Base-by-base conservation (phyloP, 2,888 invertebrate species). In the Gastracanthus pulcherrimus region DNA sequence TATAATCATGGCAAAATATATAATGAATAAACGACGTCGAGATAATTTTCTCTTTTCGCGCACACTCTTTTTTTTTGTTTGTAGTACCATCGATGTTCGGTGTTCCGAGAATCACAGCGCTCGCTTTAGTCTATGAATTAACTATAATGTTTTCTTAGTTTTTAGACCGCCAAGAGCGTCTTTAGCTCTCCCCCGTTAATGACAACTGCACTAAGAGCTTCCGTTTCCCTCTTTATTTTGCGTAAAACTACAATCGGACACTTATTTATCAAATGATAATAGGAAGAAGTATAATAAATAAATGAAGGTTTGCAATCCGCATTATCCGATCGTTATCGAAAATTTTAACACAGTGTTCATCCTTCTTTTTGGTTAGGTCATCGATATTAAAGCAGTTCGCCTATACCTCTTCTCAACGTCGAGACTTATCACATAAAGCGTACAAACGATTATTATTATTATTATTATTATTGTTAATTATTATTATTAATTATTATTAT, bases 61-160 rank as follows among this genome's bases (percentile, higher is more conserved):
- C 26, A 69, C 69, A 69, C 7, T 62, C 58, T 51, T 48, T 64
- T 45, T 66, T 38, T 48, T 74, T 31, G 31, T 86, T 86, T 85
- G 86, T 89, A 89, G 89, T 89, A 88, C 87, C 88, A 87, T 89
- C 86, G 86, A 85, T 87, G 55, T 88, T 89, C 88, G 88, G 89
- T 89, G 89, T 89, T 89, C 87, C 84, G 86, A 88, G 84, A 79
- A 89, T 89, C 89, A 89, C 89, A 89, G 89, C 89, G 86, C 87
- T 86, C 86, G 87, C 87, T 88, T 89, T 88, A 89, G 89, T 88
- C 89, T 89, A 86, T 86, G 81, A 85, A 83, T 85, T 81, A 85
- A 64, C 82, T 83, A 82, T 79, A 66, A 69, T 83, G 79, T 83
- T 72, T 78, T 62, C 23, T 55, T 55, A 26, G 5, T 1, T 31